Conservation (phyloP, 1,140 invertebrate genomes). For the Thaumatotibia leucotreta region DNA sequence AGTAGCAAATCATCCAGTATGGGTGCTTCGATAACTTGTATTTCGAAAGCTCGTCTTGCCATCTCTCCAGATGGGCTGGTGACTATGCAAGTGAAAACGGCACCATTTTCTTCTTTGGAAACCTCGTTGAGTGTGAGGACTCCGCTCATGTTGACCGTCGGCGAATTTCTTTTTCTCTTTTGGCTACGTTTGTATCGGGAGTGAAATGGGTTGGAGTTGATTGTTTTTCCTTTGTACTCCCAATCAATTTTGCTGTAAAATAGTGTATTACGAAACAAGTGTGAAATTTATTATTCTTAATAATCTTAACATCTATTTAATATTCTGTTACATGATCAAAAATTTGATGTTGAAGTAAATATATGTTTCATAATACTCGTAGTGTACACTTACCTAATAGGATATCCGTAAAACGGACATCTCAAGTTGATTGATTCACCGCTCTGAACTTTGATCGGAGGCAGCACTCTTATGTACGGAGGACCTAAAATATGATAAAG, state of each 20-base stretch:
- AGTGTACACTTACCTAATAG: slow-evolving; percentile 77
- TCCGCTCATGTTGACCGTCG: slow-evolving; percentile 57
- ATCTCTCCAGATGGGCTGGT: slow-evolving; percentile 86
- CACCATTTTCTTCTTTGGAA: slow-evolving; percentile 81
- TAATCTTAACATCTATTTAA: no score
- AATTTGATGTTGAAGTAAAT: no score
- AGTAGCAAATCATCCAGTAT: slow-evolving; percentile 78
- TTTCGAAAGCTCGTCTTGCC: slow-evolving; percentile 81
- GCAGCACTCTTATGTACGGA: slow-evolving; percentile 88
- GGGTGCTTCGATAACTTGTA: slow-evolving; percentile 86
- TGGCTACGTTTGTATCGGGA: slow-evolving; percentile 48
- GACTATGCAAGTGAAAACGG: slow-evolving; percentile 90
- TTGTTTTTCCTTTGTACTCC: slow-evolving; percentile 65
- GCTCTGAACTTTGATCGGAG: slow-evolving; percentile 88
- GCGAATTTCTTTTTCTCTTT: slow-evolving; percentile 44
- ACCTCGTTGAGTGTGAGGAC: slow-evolving; percentile 85
- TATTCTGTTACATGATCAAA: no score
- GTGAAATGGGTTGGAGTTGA: slow-evolving; percentile 55
- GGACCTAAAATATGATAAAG: slow-evolving; percentile 79
- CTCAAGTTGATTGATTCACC: slow-evolving; percentile 85
- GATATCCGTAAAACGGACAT: slow-evolving; percentile 93
- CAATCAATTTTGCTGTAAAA: slow-evolving; percentile 72
- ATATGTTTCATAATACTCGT: no score
- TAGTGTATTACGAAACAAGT: no score
- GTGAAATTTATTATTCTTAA: no score